Conservation (phyloP, 2,797 vertebrate genomes). For the Intellagama lesueurii region DNA sequence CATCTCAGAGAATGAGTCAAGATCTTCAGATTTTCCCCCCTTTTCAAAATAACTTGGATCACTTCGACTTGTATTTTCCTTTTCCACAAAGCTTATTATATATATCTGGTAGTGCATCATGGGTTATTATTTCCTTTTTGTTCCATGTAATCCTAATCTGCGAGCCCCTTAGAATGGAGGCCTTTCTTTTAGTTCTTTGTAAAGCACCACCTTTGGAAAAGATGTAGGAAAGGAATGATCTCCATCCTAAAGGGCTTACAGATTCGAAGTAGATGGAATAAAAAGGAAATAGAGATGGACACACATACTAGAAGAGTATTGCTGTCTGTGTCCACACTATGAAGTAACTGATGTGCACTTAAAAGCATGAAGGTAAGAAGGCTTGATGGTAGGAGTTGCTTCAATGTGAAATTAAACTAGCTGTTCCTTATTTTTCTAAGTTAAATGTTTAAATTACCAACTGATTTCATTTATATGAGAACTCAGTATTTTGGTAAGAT, state of each 20-base stretch:
- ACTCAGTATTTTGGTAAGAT: conserved; percentile 32
- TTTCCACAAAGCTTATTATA: no score
- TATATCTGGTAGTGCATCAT: no score
- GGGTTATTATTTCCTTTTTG: no score
- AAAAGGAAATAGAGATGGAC: background rate
- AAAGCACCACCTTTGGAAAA: no score
- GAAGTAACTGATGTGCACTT: background rate
- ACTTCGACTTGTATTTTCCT: no score
- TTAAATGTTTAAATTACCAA: conserved; percentile 36
- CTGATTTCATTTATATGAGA: conserved; percentile 37
- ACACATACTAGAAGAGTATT: background rate
- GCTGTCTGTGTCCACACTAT: background rate
- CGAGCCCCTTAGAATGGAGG: no score
- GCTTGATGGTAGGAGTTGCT: background rate
- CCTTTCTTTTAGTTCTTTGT: no score
- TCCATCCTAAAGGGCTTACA: background rate
- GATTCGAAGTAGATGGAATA: background rate
- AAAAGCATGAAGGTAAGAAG: background rate
- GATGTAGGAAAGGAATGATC: background rate
- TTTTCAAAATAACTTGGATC: background rate
- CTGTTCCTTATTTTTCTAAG: background rate
- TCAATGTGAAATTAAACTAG: background rate
- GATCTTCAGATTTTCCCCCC: background rate
- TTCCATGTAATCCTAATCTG: no score
- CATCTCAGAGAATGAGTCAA: background rate